Evolutionary conservation across 2,888 invertebrate species (phyloP), one percentile per base, ranked within the genome.

Genomic region (Operophtera brumata): DNA sequence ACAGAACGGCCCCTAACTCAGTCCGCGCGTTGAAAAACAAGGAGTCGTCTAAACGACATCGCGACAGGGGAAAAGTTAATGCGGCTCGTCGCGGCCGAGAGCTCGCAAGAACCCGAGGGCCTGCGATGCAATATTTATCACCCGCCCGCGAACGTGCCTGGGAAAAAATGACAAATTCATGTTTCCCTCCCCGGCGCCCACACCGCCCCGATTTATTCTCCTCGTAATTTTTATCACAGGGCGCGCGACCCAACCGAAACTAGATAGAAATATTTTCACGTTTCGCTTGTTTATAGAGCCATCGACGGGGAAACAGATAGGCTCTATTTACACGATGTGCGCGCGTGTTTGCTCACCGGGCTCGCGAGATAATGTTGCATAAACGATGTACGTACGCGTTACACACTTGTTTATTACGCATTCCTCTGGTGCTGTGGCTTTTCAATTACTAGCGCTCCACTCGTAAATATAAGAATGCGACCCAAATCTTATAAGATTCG

Each of bases 161-260:
- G 80, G 86, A 87, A 88, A 88, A 87, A 88, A 89, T 89, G 87
- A 89, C 88, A 89, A 89, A 89, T 89, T 88, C 88, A 87, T 88
- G 86, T 82, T 79, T 73, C 79, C 78, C 77, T 76, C 69, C 70
- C 72, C 72, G 66, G 65, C 71, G 59, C 65, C 66, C 73, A 63
- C 72, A 65, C 67, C 72, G 68, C 72, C 78, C 80, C 82, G 84
- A 86, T 86, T 86, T 87, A 86, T 86, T 84, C 82, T 73, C 71
- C 69, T 76, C 83, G 85, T 86, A 84, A 84, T 87, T 88, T 87
- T 88, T 86, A 86, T 81, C 82, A 83, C 82, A 81, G 84, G 82
- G 83, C 77, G 80, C 80, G 78, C 69, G 75, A 76, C 77, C 78
- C 79, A 73, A 66, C 81, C 76, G 76, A 79, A 85, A 82, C 84